Base-by-base conservation (phyloP, 2,113 vertebrate genomes). In the Galemys pyrenaicus region DNA sequence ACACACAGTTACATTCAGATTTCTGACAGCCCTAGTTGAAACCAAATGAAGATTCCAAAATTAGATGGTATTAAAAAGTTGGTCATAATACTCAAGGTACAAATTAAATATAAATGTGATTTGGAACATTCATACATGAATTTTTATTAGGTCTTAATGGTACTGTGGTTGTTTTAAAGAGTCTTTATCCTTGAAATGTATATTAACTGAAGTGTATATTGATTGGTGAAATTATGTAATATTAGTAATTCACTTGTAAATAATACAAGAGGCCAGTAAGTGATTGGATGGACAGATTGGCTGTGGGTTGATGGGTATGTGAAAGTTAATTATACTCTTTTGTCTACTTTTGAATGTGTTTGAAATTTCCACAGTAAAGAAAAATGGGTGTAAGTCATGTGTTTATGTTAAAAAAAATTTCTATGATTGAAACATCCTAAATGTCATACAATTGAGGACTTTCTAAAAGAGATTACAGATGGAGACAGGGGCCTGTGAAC, bases 11-110 rank as follows among this genome's bases (percentile, higher is more conserved):
- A 54, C 49, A 65, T 74, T 68, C 73, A 60, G 68, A 68, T 73
- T 82, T 95, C 51, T 73, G 51, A 46, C 24, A 94, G 54, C 17
- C 46, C 24, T 44, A 64, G n/a, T 28, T 88, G 86, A 68, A 26
- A 89, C n/a, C 41, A 93, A 95, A 56, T 92, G 49, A 96, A 70
- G 75, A 94, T 93, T 93, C 80, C 19, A 95, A 35, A 81, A 49
- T 81, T 71, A 77, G 26, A 83, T 41, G 46, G 30, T 7, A 30
- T 70, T 24, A 35, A 70, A 91, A 87, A 70, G 30, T 64, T 68
- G 70, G 39, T 83, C 32, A 67, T 16, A 67, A 20, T 71, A 89
- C 5, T 39, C 58, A 86, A 81, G 39, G 12, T 80, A 32, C 9
- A 54, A 74, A 73, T 87, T 65, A 87, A 80, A 84, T 94, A 86